Base-by-base conservation (phyloP, 2,888 invertebrate genomes). In the Apeira syringaria region DNA sequence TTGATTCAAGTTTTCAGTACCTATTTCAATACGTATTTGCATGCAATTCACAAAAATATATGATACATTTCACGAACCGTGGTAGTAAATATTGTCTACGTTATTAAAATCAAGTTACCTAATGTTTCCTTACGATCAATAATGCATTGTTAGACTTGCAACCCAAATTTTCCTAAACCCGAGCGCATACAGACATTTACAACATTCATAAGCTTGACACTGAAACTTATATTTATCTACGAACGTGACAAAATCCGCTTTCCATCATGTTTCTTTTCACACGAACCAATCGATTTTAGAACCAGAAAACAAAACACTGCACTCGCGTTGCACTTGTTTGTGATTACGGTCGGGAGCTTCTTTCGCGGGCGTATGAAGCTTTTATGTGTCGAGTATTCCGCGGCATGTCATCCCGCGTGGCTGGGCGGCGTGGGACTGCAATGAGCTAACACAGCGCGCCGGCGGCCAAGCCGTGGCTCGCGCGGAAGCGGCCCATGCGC, bases 161-260 rank as follows among this genome's bases (percentile, higher is more conserved):
- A 31, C 39, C 39, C 35, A 46, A 39, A 24, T 5, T 45, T 53
- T 59, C 57, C 59, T 53, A 55, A 50, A 56, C 53, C 51, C 59
- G 37, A 44, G 34, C 45, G 62, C 59, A 61, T 58, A 59, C 57
- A 70, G 50, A 71, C 70, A 71, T 69, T 59, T 62, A 80, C 78
- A 80, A 80, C 80, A 83, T 75, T 68, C 61, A 77, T 44, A 74
- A 81, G 81, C 81, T 76, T 63, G 75, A 83, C 83, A 84, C 85
- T 77, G 67, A 69, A 65, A 67, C 65, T 78, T 59, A 64, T 61
- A 39, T 39, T 22, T 46, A 46, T 40, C 60, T 88, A 88, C 88
- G 83, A 87, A 88, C 88, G 80, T 86, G 78, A 68, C 64, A 59
- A 60, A 72, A 74, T 67, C 64, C 65, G 53, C 59, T 61, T 64